A percentile compares a stretch with the other conserved stretches of the same genome.
These are phyloP conservation scores for Ceratoteleas bidentatus DNA, from an alignment of 1,140 invertebrate genomes.

Conservation along the genomic window DNA sequence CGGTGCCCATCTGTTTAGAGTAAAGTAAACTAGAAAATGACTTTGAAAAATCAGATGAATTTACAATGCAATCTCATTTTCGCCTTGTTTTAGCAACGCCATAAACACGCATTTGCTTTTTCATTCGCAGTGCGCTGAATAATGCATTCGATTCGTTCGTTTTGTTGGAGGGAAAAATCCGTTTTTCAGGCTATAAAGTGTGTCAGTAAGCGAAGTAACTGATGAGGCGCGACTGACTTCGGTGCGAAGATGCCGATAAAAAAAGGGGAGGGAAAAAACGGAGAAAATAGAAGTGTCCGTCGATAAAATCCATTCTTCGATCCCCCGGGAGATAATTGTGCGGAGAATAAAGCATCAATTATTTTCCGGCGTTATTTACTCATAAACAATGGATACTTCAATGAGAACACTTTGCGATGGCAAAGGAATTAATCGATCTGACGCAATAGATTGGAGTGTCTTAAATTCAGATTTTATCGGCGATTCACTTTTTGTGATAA, in stretches of 20 bases:
- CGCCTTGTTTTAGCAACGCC: conserved; percentile 24
- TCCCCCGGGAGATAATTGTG: conserved; percentile 35
- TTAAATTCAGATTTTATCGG: conserved; percentile 16
- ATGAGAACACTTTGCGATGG: conserved; percentile 14
- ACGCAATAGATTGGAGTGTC: not conserved
- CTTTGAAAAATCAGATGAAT: conserved; percentile 41
- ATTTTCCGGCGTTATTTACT: conserved; percentile 42
- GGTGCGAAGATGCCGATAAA: conserved; percentile 9
- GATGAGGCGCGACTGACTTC: too few relatives aligned
- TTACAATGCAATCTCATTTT: not conserved
- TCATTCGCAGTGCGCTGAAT: conserved; percentile 64
- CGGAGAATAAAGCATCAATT: conserved; percentile 30
- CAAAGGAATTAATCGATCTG: conserved; percentile 10
- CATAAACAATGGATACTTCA: conserved; percentile 45
- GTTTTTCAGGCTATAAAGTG: conserved; percentile 61
- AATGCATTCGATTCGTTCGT: conserved; percentile 64
- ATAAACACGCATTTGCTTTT: conserved; percentile 47
- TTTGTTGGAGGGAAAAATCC: conserved; percentile 59
- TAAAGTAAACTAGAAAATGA: too few relatives aligned
- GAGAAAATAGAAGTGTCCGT: conserved; percentile 8
- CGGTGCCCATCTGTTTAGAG: too few relatives aligned
- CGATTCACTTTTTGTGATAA: too few relatives aligned
- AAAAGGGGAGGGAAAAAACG: conserved; percentile 9
- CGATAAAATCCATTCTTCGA: conserved; percentile 34
- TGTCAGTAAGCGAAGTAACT: conserved; percentile 48